Conservation (phyloP, 30 jellyfish, hydroid and myxozoan species). For the Nemopilema nomurai region DNA sequence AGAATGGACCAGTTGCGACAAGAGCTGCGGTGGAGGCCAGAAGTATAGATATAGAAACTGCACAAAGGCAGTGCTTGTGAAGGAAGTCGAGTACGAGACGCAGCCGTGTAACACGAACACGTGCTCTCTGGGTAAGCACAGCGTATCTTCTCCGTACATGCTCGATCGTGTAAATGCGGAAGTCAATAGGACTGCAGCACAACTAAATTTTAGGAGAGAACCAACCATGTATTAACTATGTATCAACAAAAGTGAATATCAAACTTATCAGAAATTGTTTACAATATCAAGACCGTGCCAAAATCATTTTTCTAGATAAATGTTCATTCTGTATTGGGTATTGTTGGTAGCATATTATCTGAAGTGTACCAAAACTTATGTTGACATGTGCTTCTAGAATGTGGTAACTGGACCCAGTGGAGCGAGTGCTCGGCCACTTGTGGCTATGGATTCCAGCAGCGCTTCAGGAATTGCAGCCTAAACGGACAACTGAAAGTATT, state of each 20-base stretch:
- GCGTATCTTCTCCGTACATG: not conserved
- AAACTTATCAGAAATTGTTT: no score
- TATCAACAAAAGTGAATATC: no score
- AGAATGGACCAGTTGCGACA: conserved; percentile 77
- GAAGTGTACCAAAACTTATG: not conserved
- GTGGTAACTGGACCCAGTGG: conserved; percentile 91
- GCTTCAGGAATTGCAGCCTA: conserved; percentile 71
- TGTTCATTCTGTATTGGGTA: no score
- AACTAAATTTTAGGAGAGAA: no score
- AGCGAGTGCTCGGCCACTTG: conserved; percentile 87
- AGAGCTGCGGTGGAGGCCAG: conserved; percentile 73
- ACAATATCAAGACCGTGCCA: no score
- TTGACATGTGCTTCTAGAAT: conserved; percentile 12
- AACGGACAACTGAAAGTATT: conserved; percentile 35
- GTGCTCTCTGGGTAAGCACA: conserved; percentile 55
- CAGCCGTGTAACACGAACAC: conserved; percentile 60
- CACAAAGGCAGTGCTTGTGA: conserved; percentile 30
- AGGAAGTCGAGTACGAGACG: conserved; percentile 48
- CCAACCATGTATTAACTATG: no score
- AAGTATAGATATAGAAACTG: conserved; percentile 68
- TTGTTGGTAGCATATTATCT: no score
- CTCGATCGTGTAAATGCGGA: no score
- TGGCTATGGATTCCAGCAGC: conserved; percentile 82
- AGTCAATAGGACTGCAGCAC: no score
- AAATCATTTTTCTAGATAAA: no score